phyloP scores from a whole-genome alignment of 2,797 vertebrate genomes.

The Falco columbarius region DNA sequence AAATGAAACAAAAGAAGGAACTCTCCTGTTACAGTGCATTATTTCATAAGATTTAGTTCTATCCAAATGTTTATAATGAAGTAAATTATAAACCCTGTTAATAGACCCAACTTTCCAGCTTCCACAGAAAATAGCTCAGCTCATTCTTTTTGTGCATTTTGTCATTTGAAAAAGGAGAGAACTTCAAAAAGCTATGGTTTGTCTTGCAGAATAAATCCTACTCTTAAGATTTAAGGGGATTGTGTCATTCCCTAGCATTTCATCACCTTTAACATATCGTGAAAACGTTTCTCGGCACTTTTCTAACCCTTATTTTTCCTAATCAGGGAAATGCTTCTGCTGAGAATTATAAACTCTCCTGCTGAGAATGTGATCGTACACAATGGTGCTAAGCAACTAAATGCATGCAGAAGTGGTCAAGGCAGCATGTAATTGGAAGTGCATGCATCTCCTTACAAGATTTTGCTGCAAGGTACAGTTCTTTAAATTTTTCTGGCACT shows the following conservation, averaged over 20 bases:
- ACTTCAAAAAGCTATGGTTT: background rate
- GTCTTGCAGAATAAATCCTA: conserved; percentile 13
- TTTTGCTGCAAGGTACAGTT: background rate
- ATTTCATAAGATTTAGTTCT: conserved; percentile 45
- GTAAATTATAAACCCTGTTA: conserved; percentile 55
- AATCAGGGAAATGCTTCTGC: background rate
- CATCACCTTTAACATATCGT: background rate
- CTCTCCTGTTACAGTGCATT: background rate
- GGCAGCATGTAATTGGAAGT: background rate
- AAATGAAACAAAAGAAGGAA: conserved; percentile 41
- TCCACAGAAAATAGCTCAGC: conserved; percentile 40
- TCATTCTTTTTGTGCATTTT: conserved; percentile 39
- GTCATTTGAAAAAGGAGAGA: background rate
- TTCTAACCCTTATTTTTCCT: background rate
- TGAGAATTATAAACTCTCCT: background rate
- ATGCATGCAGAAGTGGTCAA: background rate
- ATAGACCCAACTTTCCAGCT: conserved; percentile 31
- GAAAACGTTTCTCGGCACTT: background rate
- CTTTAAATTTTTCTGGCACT: background rate
- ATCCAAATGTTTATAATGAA: conserved; percentile 15
- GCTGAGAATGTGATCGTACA: background rate
- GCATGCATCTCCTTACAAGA: background rate
- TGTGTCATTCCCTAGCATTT: background rate
- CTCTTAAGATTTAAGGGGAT: background rate
- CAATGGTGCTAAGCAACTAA: background rate